Evolutionary conservation across 2,797 vertebrate species (phyloP), one percentile per base, ranked within the genome.

Genomic region (Salmo trutta): DNA sequence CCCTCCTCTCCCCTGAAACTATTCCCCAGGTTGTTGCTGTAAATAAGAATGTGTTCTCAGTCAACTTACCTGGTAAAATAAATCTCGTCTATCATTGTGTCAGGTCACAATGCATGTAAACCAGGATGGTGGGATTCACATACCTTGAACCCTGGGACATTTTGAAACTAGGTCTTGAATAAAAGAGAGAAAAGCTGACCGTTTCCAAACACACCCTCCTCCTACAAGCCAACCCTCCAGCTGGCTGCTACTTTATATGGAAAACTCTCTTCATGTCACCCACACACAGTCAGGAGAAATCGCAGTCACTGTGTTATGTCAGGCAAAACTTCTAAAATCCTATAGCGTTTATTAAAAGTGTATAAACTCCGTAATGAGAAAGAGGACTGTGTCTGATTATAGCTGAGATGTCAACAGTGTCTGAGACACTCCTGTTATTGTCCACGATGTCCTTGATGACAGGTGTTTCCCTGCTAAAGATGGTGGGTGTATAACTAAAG

Each of bases 311-410:
- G 75, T 5, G 53, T 71, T 76, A 85, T 5, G 70, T 77, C 76
- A 87, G 89, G 85, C 84, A 77, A 29, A 19, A 54, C 76, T 77
- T 82, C 72, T 81, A 66, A 52, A 73, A 83, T 84, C 84, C 79
- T 83, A 85, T 86, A 87, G 74, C 81, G 56, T 74, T 69, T 53
- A 74, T 81, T 72, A 74, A 88, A 77, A 77, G 76, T 73, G 84
- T 83, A 56, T 80, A 81, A 87, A 87, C 77, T 79, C 24, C 54
- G 76, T 87, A 88, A 88, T 76, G 76, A 88, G 86, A 65, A 75
- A 78, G 73, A 81, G 83, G 81, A 72, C 74, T 67, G 78, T 72
- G 53, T 75, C 78, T 53, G 21, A 59, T 73, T 73, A 71, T 75
- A 36, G 68, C 68, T n/a, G 79, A 72, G 65, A 56, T 15, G 65